phyloP scores from a whole-genome alignment of 2,888 invertebrate species.

The Catocala nupta region DNA sequence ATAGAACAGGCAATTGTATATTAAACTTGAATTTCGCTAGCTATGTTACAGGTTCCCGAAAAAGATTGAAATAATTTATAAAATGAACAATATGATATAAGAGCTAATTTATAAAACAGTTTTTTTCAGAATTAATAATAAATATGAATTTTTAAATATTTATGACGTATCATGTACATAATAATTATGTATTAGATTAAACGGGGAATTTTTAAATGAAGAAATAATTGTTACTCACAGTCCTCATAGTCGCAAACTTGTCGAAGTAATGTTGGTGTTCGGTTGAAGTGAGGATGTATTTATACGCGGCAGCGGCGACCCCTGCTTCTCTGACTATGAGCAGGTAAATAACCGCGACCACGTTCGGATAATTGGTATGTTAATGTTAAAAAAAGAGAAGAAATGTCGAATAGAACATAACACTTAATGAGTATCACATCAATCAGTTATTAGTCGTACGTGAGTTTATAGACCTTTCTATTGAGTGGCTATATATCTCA shows the following conservation, averaged over 20 bases:
- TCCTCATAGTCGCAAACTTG: slow-evolving; percentile 72
- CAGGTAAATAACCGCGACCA: slow-evolving; percentile 67
- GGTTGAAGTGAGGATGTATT: slow-evolving; percentile 57
- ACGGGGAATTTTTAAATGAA: slow-evolving; percentile 3
- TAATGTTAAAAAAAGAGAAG: slow-evolving; percentile 6
- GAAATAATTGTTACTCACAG: slow-evolving; percentile 64
- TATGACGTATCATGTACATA: no score
- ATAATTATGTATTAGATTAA: no score
- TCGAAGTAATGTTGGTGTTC: slow-evolving; percentile 56
- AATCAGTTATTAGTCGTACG: neutral
- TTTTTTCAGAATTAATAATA: no score
- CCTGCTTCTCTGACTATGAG: slow-evolving; percentile 58
- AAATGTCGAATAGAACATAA: slow-evolving; percentile 8
- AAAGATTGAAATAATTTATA: no score
- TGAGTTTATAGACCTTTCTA: no score
- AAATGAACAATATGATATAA: no score
- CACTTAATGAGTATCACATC: neutral
- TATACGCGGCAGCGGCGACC: slow-evolving; percentile 56
- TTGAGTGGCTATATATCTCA: no score
- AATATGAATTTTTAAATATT: no score
- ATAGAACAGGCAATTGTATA: no score
- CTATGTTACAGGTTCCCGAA: no score
- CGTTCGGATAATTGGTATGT: slow-evolving; percentile 2
- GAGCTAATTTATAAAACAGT: no score
- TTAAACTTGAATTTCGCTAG: no score